Base-by-base conservation (phyloP, 2,797 vertebrate genomes). In the Hoplostethus atlanticus region DNA sequence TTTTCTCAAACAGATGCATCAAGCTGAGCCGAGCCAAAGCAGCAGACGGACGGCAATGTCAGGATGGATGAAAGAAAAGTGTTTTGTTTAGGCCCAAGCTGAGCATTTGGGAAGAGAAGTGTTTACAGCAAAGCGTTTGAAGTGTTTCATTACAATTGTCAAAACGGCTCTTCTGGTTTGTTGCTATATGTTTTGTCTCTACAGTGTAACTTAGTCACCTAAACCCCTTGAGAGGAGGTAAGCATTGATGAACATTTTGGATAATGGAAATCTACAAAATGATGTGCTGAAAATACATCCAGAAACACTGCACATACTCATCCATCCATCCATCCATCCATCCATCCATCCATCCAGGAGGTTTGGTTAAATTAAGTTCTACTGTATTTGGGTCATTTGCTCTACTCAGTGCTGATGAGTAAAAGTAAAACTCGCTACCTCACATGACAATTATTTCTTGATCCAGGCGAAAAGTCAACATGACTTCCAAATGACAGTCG, bases 1-100 rank as follows among this genome's bases (percentile, higher is more conserved):
- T 36, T 36, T 17, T 42, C 60, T 77, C 83, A 87, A 90, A 90
- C 89, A 91, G 88, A 91, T 90, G 84, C 89, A 86, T 88, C 83
- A 81, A 85, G 75, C 86, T 87, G 78, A 89, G 84, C 84, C 8
- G 79, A 80, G 88, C 87, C 88, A 84, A 21, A 73, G 77, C 84
- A 17, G 81, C 83, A 84, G 87, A 89, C 66, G 76, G 83, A 81
- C 71, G 71, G 73, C 73, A 51, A 64, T 69, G 84, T 90, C 85
- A 85, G 77, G 77, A 76, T 51, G 82, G 78, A 71, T 50, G 72
- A 81, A 85, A 89, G 86, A 90, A 85, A 88, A 88, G 84, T 84
- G 79, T 87, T 92, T 90, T 84, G 86, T 85, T 85, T 68, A 38
- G 76, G 77, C 83, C 73, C 75, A 74, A 77, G 77, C 80, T 80